These are phyloP conservation scores for Lypha dubia DNA, from an alignment of 2,888 invertebrate species.

Conservation along the genomic window DNA sequence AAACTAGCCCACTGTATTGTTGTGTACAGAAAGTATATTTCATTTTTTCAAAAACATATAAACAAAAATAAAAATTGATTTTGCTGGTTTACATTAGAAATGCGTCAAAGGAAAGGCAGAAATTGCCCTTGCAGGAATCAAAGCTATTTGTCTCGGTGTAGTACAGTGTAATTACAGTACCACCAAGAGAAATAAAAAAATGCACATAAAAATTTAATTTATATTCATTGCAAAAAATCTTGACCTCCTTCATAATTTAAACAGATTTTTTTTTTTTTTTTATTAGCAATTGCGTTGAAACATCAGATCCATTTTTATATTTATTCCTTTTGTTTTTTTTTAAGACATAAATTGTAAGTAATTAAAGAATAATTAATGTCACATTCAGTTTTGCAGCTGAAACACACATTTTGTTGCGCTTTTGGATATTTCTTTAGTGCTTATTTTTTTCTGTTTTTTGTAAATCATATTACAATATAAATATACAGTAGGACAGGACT, in stretches of 20 bases:
- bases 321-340: conserved; percentile 17
- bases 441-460: conserved; percentile 12
- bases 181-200: not conserved
- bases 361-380: conserved; percentile 69
- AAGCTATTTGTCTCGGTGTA: no score
- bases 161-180: no score
- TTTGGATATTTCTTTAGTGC: conserved; percentile 8
- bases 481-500: conserved; percentile 24
- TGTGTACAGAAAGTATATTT: no score
- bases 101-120: no score
- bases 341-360: conserved; percentile 57
- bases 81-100: no score
- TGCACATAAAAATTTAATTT: conserved; percentile 3
- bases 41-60: no score
- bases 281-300: conserved; percentile 32
- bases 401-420: not conserved
- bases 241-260: conserved; percentile 4
- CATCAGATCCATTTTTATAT: conserved; percentile 13
- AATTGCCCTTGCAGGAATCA: no score
- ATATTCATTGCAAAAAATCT: conserved; percentile 1
- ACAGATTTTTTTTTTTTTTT: no score
- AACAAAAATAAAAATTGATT: no score
- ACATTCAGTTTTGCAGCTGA: conserved; percentile 51
- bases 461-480: conserved; percentile 12
- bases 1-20: no score